Base-by-base conservation (phyloP, 2,888 invertebrate genomes). In the Panorpa germanica region DNA sequence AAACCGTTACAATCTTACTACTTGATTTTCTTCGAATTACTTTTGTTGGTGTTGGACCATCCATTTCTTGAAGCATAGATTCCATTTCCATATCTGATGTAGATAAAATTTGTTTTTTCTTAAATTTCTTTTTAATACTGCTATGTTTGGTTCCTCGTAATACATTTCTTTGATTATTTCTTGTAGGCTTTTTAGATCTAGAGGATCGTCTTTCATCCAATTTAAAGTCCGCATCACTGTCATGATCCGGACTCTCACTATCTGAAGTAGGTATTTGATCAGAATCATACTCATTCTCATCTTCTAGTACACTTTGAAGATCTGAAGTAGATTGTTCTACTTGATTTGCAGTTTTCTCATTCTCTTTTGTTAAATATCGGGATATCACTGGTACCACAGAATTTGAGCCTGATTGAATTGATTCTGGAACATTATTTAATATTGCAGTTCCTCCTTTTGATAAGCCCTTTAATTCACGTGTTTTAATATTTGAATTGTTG, bases 151-250 rank as follows among this genome's bases (percentile, higher is more conserved):
- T n/a, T n/a, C n/a, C n/a, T n/a, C n/a, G n/a, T n/a, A n/a, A n/a
- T n/a, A n/a, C n/a, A n/a, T n/a, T n/a, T n/a, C n/a, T n/a, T n/a
- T n/a, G n/a, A n/a, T n/a, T n/a, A n/a, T 27, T 17, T 17, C 32
- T 21, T 12, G 15, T 26, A 2, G 18, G 18, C 28, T 35, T 35
- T 21, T 29, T 29, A 10, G 17, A 16, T 5, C 35, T 26, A 8
- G 19, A 6, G 4, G 35, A 29, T 23, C 21, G 31, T 3, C 53
- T 45, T 40, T 63, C 64, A 41, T 60, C 63, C 34, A 68, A 64
- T 40, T 65, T 64, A 35, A 67, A 67, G 52, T 69, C 69, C 17
- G 67, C 63, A 41, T 69, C 68, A 45, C 66, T 61, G 33, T 69
- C 69, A 25, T 64, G 60, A 37, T 55, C 55, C 29, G 53, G 47